phyloP scores from a whole-genome alignment of 1,140 invertebrate species.

The Penaeus japonicus region DNA sequence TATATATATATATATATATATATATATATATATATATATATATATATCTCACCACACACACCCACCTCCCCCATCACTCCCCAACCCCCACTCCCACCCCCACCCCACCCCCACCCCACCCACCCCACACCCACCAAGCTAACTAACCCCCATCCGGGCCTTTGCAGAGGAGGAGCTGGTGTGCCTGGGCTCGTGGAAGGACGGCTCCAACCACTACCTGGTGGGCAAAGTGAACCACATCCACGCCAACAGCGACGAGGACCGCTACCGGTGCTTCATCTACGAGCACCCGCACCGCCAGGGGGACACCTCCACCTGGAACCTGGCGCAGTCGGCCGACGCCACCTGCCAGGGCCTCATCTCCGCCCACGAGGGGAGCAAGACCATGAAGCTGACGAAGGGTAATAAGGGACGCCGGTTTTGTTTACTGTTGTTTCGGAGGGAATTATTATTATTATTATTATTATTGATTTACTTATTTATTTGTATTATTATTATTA shows the following conservation, averaged over 20 bases:
- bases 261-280: slow-evolving; percentile 90
- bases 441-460: too few relatives aligned
- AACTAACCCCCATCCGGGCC: neutral
- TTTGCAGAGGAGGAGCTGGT: slow-evolving; percentile 82
- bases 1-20: neutral
- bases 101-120: too few relatives aligned
- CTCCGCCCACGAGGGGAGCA: slow-evolving; percentile 61
- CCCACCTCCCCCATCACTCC: too few relatives aligned
- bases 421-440: too few relatives aligned
- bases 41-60: neutral
- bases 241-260: slow-evolving; percentile 87
- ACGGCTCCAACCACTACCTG: slow-evolving; percentile 84
- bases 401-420: neutral
- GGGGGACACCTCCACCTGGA: slow-evolving; percentile 54
- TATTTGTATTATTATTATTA: neutral
- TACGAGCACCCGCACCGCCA: slow-evolving; percentile 70
- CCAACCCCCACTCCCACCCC: too few relatives aligned
- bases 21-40: neutral
- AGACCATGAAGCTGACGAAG: slow-evolving; percentile 53
- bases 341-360: slow-evolving; percentile 64
- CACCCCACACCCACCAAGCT: too few relatives aligned
- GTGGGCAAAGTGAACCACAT: slow-evolving; percentile 72
- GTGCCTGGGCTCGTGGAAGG: slow-evolving; percentile 88
- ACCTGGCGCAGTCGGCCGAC: slow-evolving; percentile 62
- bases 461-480: neutral